phyloP scores from a whole-genome alignment of 1,140 invertebrate species.

The Ptiloglossa arizonensis region DNA sequence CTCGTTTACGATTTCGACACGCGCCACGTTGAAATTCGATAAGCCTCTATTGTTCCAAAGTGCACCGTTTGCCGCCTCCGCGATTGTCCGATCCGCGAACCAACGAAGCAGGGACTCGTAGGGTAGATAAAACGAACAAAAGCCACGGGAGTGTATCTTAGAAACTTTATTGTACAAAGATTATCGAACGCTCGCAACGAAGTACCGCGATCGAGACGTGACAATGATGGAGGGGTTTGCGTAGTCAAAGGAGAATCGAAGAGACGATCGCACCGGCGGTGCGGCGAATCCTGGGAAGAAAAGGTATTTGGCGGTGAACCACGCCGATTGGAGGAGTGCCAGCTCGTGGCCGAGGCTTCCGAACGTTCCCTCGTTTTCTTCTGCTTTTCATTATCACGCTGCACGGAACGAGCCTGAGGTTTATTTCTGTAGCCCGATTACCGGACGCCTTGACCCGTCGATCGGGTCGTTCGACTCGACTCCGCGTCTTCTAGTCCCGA shows the following conservation, averaged over 20 bases:
- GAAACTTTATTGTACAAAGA: slow-evolving; percentile 63
- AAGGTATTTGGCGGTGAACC: slow-evolving; percentile 51
- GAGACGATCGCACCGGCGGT: neutral
- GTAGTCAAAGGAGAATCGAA: neutral
- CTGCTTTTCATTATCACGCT: slow-evolving; percentile 29
- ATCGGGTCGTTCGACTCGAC: slow-evolving; percentile 25
- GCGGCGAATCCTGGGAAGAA: slow-evolving; percentile 12
- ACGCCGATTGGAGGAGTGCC: slow-evolving; percentile 54
- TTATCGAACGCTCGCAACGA: slow-evolving; percentile 29
- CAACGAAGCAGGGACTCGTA: neutral
- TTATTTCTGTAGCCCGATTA: slow-evolving; percentile 48
- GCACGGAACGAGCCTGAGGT: neutral
- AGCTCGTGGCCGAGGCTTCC: slow-evolving; percentile 41
- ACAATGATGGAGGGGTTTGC: slow-evolving; percentile 31
- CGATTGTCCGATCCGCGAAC: neutral
- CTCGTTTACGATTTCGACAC: neutral
- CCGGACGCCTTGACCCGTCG: slow-evolving; percentile 21
- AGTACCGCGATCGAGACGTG: slow-evolving; percentile 1
- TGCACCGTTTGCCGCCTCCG: neutral
- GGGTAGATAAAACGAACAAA: slow-evolving; percentile 13
- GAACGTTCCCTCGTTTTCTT: slow-evolving; percentile 51
- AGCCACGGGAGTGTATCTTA: slow-evolving; percentile 34
- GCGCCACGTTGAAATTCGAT: neutral
- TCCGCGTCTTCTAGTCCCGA: neutral
- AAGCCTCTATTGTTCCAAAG: neutral